A percentile compares a stretch with the other conserved stretches of the same genome.
Conservation (phyloP, 2,888 invertebrate genomes). For the Macrophya alboannulata region DNA sequence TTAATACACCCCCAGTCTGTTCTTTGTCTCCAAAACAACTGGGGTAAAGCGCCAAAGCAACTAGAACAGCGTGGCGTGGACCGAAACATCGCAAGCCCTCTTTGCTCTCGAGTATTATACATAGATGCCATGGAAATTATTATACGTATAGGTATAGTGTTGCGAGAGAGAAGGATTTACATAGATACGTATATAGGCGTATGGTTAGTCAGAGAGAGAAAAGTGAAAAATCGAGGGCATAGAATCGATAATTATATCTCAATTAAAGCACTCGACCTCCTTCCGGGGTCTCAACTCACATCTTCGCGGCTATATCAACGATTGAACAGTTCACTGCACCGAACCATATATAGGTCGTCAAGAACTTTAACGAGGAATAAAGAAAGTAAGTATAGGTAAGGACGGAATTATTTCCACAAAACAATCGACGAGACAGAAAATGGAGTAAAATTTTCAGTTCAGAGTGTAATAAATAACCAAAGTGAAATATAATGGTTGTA, state of each 20-base stretch:
- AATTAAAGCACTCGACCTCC: conserved; percentile 74
- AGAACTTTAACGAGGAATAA: conserved; percentile 12
- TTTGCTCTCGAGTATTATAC: neutral
- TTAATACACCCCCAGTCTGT: conserved; percentile 38
- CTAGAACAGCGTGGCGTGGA: conserved; percentile 27
- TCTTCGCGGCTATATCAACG: neutral
- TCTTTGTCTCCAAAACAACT: conserved; percentile 42
- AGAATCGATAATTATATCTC: conserved; percentile 73
- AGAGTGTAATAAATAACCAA: neutral
- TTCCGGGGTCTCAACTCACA: conserved; percentile 59
- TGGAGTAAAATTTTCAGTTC: neutral
- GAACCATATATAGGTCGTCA: neutral
- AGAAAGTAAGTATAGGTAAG: neutral
- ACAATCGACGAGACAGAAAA: neutral
- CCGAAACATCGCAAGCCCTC: conserved; percentile 48
- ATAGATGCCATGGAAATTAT: conserved; percentile 28
- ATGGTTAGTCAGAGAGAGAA: conserved; percentile 38
- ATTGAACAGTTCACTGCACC: conserved; percentile 22
- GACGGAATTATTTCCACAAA: neutral
- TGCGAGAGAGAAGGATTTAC: conserved; percentile 11
- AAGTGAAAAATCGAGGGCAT: conserved; percentile 6
- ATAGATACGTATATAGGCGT: conserved; percentile 39
- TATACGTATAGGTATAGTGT: neutral
- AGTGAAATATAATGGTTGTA: neutral
- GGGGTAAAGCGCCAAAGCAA: conserved; percentile 25